Conservation (phyloP, 92 coral and sea anemone genomes). For the Phymanthus crucifer region DNA sequence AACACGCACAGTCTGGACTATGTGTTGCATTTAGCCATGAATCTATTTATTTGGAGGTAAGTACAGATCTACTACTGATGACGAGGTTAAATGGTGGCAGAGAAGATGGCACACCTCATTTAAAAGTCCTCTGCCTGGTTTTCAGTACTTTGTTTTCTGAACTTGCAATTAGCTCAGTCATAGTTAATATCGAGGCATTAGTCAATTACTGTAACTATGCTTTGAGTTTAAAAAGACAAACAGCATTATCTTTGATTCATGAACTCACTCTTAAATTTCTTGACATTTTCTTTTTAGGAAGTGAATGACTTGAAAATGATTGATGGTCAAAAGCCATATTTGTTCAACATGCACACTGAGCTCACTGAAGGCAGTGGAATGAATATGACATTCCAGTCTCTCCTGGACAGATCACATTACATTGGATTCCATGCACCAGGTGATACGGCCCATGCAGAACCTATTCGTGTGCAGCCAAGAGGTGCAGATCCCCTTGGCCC, state of each 20-base stretch:
- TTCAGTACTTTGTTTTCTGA: too few relatives aligned
- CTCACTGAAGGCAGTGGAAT: neutral
- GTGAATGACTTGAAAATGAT: neutral
- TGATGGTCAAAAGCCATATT: neutral
- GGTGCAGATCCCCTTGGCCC: neutral
- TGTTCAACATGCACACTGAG: conserved; percentile 5
- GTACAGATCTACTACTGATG: too few relatives aligned
- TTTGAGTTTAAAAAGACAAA: too few relatives aligned
- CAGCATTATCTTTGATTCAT: too few relatives aligned
- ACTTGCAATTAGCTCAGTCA: too few relatives aligned
- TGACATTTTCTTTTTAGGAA: neutral
- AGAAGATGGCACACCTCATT: too few relatives aligned
- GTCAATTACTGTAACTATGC: too few relatives aligned
- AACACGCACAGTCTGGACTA: conserved; percentile 14
- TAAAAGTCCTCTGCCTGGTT: too few relatives aligned
- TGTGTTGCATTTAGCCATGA: conserved; percentile 5
- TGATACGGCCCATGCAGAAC: neutral
- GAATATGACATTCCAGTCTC: conserved; percentile 5
- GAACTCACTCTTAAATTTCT: neutral
- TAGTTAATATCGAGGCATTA: too few relatives aligned
- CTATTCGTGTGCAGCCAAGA: neutral
- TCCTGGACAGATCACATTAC: conserved; percentile 8
- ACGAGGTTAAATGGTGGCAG: neutral
- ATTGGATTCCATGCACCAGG: conserved; percentile 8
- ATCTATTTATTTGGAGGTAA: conserved; percentile 11